phyloP scores from a whole-genome alignment of 2,797 vertebrate genomes.

The Cephalopachus bancanus region DNA sequence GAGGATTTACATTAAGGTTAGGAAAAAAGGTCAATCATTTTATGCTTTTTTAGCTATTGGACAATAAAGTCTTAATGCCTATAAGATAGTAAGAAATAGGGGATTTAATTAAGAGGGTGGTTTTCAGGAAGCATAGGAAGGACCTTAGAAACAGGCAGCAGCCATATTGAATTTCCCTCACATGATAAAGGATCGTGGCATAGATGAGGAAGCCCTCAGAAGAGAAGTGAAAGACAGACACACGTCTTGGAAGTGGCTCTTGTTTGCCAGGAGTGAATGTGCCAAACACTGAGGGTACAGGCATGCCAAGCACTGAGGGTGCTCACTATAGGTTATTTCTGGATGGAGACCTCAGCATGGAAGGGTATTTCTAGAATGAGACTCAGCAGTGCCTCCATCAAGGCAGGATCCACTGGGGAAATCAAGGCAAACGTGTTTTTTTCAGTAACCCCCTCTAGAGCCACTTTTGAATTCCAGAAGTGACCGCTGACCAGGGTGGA shows the following conservation, averaged over 20 bases:
- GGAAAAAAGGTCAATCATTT: not conserved
- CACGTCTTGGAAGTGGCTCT: not conserved
- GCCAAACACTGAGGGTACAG: not conserved
- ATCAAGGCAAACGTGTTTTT: fast-evolving
- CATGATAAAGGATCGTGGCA: fast-evolving
- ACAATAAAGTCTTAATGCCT: not conserved
- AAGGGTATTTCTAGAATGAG: too few relatives aligned
- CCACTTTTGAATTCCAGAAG: not conserved
- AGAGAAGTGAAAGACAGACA: not conserved
- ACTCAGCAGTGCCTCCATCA: fast-evolving
- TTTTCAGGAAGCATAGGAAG: not conserved
- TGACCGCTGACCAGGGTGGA: not conserved
- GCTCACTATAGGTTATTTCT: not conserved
- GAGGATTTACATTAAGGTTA: not conserved
- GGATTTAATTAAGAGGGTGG: fast-evolving
- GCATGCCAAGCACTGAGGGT: too few relatives aligned
- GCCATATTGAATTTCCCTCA: not conserved
- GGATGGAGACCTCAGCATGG: not conserved
- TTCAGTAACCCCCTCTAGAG: not conserved
- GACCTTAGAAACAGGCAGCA: not conserved
- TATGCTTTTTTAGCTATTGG: not conserved
- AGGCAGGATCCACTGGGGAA: fast-evolving
- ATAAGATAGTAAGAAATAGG: not conserved
- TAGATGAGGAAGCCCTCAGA: not conserved
- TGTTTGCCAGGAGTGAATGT: not conserved